These are phyloP conservation scores for Gadopsis marmoratus DNA, from an alignment of 2,797 vertebrate genomes.

Conservation along the genomic window DNA sequence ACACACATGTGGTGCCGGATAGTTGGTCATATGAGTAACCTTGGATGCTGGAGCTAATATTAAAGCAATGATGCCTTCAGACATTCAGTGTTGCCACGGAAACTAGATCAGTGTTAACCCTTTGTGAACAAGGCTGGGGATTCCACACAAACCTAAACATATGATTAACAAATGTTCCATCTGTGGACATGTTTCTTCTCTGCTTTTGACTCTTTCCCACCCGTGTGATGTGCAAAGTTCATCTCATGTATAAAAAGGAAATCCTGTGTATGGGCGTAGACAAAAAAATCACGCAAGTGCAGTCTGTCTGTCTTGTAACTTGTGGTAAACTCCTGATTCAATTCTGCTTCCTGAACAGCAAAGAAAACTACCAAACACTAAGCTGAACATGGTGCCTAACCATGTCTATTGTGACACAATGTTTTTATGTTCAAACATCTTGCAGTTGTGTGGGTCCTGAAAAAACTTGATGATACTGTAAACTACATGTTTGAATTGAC, in stretches of 20 bases:
- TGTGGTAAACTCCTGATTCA: constrained; percentile 53
- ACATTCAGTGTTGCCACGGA: constrained; percentile 84
- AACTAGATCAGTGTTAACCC: constrained; percentile 87
- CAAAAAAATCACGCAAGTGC: constrained; percentile 38
- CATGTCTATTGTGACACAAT: not conserved
- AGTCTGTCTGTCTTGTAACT: constrained; percentile 44
- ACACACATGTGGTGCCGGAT: constrained; percentile 41
- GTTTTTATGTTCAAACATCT: constrained; percentile 12
- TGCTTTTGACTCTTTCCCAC: constrained; percentile 43
- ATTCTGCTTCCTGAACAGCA: constrained; percentile 59
- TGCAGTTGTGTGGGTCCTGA: constrained; percentile 10
- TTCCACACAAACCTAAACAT: constrained; percentile 63
- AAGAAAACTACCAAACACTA: constrained; percentile 18
- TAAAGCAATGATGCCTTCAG: constrained; percentile 84
- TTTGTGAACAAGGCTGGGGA: constrained; percentile 68
- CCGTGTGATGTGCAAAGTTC: constrained; percentile 29
- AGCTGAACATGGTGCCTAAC: constrained; percentile 6
- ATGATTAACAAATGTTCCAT: constrained; percentile 69
- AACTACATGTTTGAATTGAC: constrained; percentile 38
- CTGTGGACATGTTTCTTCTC: constrained; percentile 48
- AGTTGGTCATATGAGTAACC: constrained; percentile 73
- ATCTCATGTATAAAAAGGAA: constrained; percentile 62
- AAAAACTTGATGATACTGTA: constrained; percentile 23
- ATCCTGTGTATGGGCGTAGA: constrained; percentile 63
- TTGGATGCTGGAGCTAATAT: constrained; percentile 81